These are phyloP conservation scores for Megalops cyprinoides DNA, from an alignment of 2,797 vertebrate genomes.

Conservation along the genomic window DNA sequence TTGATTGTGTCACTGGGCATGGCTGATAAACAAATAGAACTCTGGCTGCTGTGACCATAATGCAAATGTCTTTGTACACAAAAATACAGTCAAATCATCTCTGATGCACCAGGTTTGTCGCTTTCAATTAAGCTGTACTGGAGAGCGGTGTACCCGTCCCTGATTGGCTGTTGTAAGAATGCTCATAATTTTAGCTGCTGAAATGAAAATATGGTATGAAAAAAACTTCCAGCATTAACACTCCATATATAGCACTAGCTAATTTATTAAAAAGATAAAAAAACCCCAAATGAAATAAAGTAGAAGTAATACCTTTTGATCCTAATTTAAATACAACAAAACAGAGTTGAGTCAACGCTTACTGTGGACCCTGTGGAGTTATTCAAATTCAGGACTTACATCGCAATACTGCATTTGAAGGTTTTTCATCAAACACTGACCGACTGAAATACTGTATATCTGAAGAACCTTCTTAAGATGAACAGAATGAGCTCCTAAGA, in stretches of 20 bases:
- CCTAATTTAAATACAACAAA: not conserved
- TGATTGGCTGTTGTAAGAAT: conserved; percentile 14
- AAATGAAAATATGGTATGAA: too few species aligned
- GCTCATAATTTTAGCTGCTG: conserved; percentile 5
- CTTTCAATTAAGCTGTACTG: too few species aligned
- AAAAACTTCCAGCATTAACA: too few species aligned
- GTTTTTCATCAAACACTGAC: not conserved
- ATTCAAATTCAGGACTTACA: conserved; percentile 8
- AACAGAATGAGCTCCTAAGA: not conserved
- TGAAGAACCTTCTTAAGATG: not conserved
- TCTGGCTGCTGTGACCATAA: not conserved
- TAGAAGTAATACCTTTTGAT: not conserved
- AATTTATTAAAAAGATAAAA: not conserved
- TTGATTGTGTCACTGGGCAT: not conserved
- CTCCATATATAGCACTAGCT: not conserved
- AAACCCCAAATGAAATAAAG: not conserved
- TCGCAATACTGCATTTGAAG: conserved; percentile 2
- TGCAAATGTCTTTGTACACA: conserved; percentile 35
- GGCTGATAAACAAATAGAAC: not conserved
- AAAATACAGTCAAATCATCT: too few species aligned
- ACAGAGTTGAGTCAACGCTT: not conserved
- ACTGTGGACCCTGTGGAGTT: not conserved
- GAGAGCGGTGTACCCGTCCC: not conserved
- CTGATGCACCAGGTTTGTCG: too few species aligned
- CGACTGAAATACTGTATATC: conserved; percentile 11